These are phyloP conservation scores for Mystacides longicornis DNA, from an alignment of 2,888 invertebrate species.

Conservation along the genomic window DNA sequence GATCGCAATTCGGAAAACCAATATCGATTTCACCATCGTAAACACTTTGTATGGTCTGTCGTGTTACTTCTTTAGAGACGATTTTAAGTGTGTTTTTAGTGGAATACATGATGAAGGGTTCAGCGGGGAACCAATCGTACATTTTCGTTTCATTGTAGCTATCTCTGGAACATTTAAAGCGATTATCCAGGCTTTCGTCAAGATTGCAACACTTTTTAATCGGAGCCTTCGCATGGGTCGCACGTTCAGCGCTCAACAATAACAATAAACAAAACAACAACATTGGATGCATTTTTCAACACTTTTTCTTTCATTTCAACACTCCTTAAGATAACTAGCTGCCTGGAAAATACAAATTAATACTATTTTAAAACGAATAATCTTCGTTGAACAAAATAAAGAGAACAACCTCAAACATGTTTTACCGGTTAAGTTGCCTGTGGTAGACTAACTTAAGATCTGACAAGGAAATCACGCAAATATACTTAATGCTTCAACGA, in stretches of 20 bases:
- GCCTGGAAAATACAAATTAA: not conserved
- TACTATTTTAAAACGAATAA: too few relatives aligned
- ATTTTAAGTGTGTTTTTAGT: conserved; percentile 20
- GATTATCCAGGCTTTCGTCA: conserved; percentile 13
- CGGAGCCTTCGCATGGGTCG: not conserved
- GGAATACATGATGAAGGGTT: conserved; percentile 18
- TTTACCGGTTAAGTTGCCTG: not conserved
- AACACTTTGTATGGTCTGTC: conserved; percentile 15
- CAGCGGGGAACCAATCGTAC: conserved; percentile 20
- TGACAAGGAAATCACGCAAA: too few relatives aligned
- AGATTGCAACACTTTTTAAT: conserved; percentile 23
- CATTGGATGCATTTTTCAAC: not conserved
- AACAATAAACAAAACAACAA: conserved; percentile 7
- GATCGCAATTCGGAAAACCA: conserved; percentile 22
- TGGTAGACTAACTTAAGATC: not conserved
- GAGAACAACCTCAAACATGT: not conserved
- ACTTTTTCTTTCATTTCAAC: not conserved
- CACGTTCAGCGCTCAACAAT: too few relatives aligned
- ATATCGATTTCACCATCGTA: conserved; percentile 14
- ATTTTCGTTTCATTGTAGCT: conserved; percentile 8
- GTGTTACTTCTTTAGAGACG: conserved; percentile 9
- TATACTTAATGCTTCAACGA: too few relatives aligned
- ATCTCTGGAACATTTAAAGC: conserved; percentile 4
- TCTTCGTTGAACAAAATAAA: not conserved
- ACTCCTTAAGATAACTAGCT: not conserved